A percentile compares a stretch with the other conserved stretches of the same genome.
phyloP scores from a whole-genome alignment of 2,797 vertebrate species.

The Chrosomus eos region DNA sequence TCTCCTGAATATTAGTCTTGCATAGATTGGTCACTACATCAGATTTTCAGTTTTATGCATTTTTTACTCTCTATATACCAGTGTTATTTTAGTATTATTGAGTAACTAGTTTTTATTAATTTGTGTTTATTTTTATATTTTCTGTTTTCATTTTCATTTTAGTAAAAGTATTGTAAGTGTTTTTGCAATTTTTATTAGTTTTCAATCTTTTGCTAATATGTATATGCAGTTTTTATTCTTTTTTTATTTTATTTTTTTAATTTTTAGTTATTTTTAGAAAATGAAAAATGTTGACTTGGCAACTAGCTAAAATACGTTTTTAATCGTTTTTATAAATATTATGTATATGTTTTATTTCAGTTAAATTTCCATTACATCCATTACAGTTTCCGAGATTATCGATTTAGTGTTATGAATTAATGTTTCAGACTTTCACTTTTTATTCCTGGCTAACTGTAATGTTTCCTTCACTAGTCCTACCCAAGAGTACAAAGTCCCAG shows the following conservation, averaged over 20 bases:
- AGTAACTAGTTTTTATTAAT: background rate
- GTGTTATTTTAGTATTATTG: background rate
- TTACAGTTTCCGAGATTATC: background rate
- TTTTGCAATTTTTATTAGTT: background rate
- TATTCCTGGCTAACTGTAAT: background rate
- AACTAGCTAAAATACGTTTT: background rate
- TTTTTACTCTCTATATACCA: background rate
- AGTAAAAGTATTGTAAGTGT: background rate
- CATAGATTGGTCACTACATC: background rate
- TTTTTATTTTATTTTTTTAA: background rate
- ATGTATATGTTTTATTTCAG: background rate
- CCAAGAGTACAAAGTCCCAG: slow-evolving; percentile 43
- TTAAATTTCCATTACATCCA: background rate
- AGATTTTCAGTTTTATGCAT: background rate
- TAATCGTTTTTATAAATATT: background rate
- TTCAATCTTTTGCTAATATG: background rate
- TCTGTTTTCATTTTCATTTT: background rate
- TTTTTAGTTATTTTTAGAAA: background rate
- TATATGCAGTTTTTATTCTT: background rate
- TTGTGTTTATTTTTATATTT: background rate
- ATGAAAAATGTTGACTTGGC: background rate
- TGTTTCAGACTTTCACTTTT: slow-evolving; percentile 28
- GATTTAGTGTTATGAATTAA: background rate
- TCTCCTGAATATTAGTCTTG: background rate
- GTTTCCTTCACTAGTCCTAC: slow-evolving; percentile 45